Evolutionary conservation across 1,140 invertebrate genomes (phyloP), one percentile per base, ranked within the genome.

Genomic region (Sitophilus oryzae): DNA sequence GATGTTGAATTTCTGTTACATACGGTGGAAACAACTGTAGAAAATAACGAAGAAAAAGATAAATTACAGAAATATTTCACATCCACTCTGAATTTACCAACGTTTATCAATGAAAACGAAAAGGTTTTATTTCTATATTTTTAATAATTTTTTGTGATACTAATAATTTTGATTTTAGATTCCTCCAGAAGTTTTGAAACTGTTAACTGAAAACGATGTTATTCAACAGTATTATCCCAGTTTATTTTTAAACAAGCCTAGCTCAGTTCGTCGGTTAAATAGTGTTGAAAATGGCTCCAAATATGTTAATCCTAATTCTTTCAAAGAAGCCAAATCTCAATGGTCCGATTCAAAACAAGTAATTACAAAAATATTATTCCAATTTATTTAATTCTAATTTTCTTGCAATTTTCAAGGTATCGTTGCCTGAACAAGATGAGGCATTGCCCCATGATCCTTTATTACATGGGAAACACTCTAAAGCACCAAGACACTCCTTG

Each of bases 401-500:
- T 22, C 18, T n/a, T 15, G 8, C 1, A 34, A 21, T 53, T 60
- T 4, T n/a, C n/a, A 16, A 67, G 64, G 45, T 59, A 41, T 66
- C 64, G n/a, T 30, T 67, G 21, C 62, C 64, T n/a, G 59, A 60
- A 44, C 54, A 55, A 2, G 15, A 52, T 1, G 46, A 61, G n/a
- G 6, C 35, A n/a, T n/a, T 34, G 18, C 37, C 40, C 14, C 11
- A 54, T 8, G 64, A 66, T 49, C 59, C 64, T 14, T 44, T 65
- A 52, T 37, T 67, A 30, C 18, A 20, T 2, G 35, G 34, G 16
- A 58, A 58, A 54, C 23, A 9, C 11, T 14, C 43, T 35, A 79
- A 81, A 63, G 79, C 88, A 47, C 86, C 86, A 58, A 79, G 86
- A 54, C 86, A 88, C 68, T 89, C 86, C 0, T 81, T 93, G 30